Evolutionary conservation across 2,888 invertebrate genomes (phyloP).

Genomic region (Apamea anceps): DNA sequence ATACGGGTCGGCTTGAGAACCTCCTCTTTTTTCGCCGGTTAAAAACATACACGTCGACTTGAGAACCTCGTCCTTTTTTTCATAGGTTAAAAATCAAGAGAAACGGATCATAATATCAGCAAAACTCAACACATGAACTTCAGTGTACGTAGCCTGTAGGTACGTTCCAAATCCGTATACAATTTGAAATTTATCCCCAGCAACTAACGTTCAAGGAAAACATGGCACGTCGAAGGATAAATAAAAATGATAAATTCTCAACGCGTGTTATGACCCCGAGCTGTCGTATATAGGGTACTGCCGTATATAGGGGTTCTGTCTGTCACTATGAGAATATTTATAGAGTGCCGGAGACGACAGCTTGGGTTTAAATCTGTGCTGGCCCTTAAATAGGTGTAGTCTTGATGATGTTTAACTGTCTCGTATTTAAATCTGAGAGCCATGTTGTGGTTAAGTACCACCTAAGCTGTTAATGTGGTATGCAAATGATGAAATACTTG

Average conservation of each 20-base stretch:
- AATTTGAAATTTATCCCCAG: constrained; percentile 50
- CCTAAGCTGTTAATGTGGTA: background rate
- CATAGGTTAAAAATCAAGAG: background rate
- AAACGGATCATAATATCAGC: background rate
- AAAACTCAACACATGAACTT: background rate
- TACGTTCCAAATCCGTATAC: constrained; percentile 2
- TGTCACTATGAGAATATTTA: constrained; percentile 54
- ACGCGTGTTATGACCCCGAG: constrained; percentile 61
- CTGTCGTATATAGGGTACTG: constrained; percentile 33
- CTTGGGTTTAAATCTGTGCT: constrained; percentile 17
- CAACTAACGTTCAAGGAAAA: constrained; percentile 54
- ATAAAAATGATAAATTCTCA: constrained; percentile 64
- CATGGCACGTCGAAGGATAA: constrained; percentile 63
- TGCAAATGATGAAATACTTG: background rate
- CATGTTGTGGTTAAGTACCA: background rate
- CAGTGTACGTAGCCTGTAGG: background rate
- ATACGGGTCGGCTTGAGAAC: too few relatives aligned
- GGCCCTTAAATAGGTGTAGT: background rate
- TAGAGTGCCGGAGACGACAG: constrained; percentile 40
- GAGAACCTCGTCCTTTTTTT: background rate
- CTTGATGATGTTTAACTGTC: background rate
- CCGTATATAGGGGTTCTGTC: constrained; percentile 41
- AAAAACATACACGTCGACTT: too few relatives aligned
- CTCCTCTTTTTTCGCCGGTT: too few relatives aligned
- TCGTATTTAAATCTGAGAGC: background rate